Conservation (phyloP, 2,888 invertebrate species). For the Cremastobaeus sp. region DNA sequence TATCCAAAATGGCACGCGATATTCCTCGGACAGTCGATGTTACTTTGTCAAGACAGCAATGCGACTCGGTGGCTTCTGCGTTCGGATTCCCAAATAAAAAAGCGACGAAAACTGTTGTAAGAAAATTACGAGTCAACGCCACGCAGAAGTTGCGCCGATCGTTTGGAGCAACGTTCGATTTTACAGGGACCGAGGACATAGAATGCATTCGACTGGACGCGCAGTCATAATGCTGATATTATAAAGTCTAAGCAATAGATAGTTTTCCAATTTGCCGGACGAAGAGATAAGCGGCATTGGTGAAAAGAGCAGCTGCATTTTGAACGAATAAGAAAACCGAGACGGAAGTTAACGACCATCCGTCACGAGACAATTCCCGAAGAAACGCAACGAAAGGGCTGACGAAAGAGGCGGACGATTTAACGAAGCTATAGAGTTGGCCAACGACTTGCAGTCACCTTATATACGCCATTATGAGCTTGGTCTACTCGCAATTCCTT, state of each 20-base stretch:
- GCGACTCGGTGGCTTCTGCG: constrained; percentile 6
- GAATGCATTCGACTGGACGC: too few relatives aligned
- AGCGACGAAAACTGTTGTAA: neutral
- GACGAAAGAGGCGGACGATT: constrained; percentile 59
- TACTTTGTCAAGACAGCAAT: constrained; percentile 15
- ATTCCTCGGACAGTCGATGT: constrained; percentile 27
- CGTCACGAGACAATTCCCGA: constrained; percentile 71
- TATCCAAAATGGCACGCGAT: constrained; percentile 73
- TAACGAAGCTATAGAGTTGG: constrained; percentile 59
- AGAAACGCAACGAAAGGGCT: constrained; percentile 66
- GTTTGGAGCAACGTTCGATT: too few relatives aligned
- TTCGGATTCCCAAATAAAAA: neutral
- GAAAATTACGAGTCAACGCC: too few relatives aligned
- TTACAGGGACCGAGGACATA: too few relatives aligned
- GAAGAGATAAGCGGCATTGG: constrained; percentile 39
- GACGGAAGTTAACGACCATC: constrained; percentile 68
- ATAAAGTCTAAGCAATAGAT: too few relatives aligned
- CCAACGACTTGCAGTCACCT: constrained; percentile 62
- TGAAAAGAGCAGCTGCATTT: constrained; percentile 67
- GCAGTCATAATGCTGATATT: too few relatives aligned
- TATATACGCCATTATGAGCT: constrained; percentile 60
- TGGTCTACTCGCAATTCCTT: constrained; percentile 59
- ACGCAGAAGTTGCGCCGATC: too few relatives aligned
- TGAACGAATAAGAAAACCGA: constrained; percentile 59
- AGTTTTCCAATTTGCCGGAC: too few relatives aligned